Conservation (phyloP, 2,888 invertebrate species). For the Ctenicera cuprea region DNA sequence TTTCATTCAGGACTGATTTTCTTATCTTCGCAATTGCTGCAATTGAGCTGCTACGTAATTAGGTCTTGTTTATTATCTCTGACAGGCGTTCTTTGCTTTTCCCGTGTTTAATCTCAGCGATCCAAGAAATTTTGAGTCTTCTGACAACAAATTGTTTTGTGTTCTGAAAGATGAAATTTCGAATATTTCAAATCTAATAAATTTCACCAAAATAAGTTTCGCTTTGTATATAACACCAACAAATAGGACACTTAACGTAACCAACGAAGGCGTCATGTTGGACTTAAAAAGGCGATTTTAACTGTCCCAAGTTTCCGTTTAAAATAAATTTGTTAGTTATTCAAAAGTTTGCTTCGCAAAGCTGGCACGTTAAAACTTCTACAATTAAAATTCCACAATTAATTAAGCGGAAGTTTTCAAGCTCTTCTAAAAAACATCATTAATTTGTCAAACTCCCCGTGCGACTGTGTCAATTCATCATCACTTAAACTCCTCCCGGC, state of each 20-base stretch:
- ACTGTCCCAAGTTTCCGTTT: not conserved
- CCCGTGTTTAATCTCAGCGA: not conserved
- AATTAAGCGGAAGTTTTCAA: slow-evolving; percentile 30
- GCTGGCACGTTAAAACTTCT: slow-evolving; percentile 17
- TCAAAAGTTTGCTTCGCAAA: not conserved
- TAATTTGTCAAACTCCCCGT: slow-evolving; percentile 39
- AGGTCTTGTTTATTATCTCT: not conserved
- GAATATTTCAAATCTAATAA: too few species aligned
- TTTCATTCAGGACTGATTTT: not conserved
- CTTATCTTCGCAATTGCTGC: not conserved
- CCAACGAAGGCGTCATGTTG: not conserved
- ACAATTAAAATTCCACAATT: slow-evolving; percentile 39
- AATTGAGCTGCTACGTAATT: not conserved
- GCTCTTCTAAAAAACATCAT: slow-evolving; percentile 19
- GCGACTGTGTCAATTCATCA: slow-evolving; percentile 4
- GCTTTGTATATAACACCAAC: too few species aligned
- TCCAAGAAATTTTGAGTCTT: too few species aligned
- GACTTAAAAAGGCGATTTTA: not conserved
- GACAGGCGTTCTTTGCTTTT: not conserved
- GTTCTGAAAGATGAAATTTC: not conserved
- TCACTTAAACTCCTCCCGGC: slow-evolving; percentile 7
- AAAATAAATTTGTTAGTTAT: slow-evolving; percentile 26
- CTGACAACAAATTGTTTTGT: not conserved
- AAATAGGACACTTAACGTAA: too few species aligned
- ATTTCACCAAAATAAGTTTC: too few species aligned